These are phyloP conservation scores for Autographa pulchrina DNA, from an alignment of 2,888 invertebrate genomes.

Conservation along the genomic window DNA sequence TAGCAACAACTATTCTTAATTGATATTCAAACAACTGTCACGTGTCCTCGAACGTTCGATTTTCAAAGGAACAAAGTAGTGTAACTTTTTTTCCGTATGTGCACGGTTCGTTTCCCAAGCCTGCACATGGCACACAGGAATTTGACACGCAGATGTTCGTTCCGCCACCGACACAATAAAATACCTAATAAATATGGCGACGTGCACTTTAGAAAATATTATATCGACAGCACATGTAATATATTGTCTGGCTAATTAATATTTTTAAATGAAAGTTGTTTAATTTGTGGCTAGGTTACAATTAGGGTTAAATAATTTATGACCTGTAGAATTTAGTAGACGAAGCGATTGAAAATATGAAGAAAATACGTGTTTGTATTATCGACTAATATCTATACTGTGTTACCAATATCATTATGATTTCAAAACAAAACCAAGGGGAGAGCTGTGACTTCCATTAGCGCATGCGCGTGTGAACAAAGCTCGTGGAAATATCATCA, in stretches of 20 bases:
- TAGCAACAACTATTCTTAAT: not conserved
- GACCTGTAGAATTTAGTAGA: too few relatives aligned
- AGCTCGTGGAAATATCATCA: conserved; percentile 68
- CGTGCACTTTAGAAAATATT: conserved; percentile 63
- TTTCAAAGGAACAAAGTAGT: conserved; percentile 64
- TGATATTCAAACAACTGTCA: conserved; percentile 8
- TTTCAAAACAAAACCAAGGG: conserved; percentile 40
- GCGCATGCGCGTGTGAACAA: conserved; percentile 64
- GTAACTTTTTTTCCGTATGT: conserved; percentile 74
- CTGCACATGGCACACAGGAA: conserved; percentile 88
- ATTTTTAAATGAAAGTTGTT: conserved; percentile 8
- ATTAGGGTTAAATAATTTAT: not conserved
- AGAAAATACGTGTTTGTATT: too few relatives aligned
- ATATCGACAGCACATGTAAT: conserved; percentile 28
- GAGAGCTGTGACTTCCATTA: conserved; percentile 76
- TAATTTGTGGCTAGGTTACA: not conserved
- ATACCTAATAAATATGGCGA: conserved; percentile 82
- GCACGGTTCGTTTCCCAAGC: conserved; percentile 86
- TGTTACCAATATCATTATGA: not conserved
- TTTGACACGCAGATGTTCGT: conserved; percentile 89
- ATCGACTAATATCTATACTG: not conserved
- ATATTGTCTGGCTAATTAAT: not conserved
- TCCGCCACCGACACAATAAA: conserved; percentile 81
- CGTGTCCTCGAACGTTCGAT: conserved; percentile 56
- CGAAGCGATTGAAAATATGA: not conserved